phyloP scores from a whole-genome alignment of 2,797 vertebrate genomes.

The Lepilemur septentrionalis region DNA sequence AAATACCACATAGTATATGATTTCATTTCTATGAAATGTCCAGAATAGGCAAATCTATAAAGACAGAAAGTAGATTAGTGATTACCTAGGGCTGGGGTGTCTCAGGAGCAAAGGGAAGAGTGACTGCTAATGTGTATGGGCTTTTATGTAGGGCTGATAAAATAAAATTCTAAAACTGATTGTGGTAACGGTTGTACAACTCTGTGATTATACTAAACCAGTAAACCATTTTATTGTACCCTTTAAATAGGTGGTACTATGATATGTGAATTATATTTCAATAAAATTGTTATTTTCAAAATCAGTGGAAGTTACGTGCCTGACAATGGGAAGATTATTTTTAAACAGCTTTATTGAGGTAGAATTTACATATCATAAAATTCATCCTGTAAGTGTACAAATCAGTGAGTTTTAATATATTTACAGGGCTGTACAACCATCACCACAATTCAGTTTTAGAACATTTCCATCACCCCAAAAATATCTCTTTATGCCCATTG shows the following conservation, averaged over 20 bases:
- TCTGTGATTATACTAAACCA: not conserved
- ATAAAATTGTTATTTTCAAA: constrained; percentile 29
- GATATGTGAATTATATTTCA: constrained; percentile 38
- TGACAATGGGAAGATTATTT: constrained; percentile 52
- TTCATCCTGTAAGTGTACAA: not conserved
- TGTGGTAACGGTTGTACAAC: not conserved
- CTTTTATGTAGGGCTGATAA: not conserved
- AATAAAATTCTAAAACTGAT: not conserved
- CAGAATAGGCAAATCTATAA: not conserved
- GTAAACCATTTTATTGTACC: not conserved
- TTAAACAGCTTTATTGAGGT: constrained; percentile 58
- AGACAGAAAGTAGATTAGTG: not conserved
- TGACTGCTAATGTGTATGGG: not conserved
- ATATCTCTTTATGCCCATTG: not conserved
- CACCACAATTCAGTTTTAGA: not conserved
- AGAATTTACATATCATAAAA: constrained; percentile 49
- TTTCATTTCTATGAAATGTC: not conserved
- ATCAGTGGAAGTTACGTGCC: constrained; percentile 15
- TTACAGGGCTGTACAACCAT: not conserved
- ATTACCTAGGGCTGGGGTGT: not conserved
- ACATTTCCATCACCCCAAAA: not conserved
- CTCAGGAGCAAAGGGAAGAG: not conserved
- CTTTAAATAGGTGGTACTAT: constrained; percentile 13
- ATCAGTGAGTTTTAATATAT: constrained; percentile 9
- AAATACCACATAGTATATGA: not conserved